Evolutionary conservation across 2,113 vertebrate species (phyloP), one percentile per base, ranked within the genome.

Genomic region (Tupaia chinensis): DNA sequence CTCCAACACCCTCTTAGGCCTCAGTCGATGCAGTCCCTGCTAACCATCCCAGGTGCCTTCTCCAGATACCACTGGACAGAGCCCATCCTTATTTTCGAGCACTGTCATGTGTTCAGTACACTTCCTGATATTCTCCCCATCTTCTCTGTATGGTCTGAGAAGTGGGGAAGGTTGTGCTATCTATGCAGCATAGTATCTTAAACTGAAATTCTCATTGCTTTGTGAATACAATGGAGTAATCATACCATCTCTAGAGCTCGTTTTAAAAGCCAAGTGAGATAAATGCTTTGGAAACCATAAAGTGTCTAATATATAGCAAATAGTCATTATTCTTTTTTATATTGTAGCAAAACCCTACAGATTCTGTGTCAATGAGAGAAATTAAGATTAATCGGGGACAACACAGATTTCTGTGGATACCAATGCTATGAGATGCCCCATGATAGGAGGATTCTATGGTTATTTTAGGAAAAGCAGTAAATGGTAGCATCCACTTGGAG

Each of bases 41-140:
- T 56, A 9, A 27, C 14, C 4, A 56, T 16, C 13, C 27, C 9
- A 11, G 25, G 3, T 0, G 1, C 13, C 54, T 1, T 29, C 3
- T 44, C 44, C 44, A 44, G 44, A 44, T 44, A 44, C 44, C 44
- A 44, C 78, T n/a, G 22, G 8, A 84, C 15, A 4, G 3, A 2
- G 10, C 4, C 76, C 0, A 1, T 27, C 56, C 61, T 20, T 54
- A 2, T 20, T 63, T 70, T 3, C 9, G 11, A 2, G 9, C 25
- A 25, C 2, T 2, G 3, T 15, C 14, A 0, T n/a, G 1, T 60
- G 44, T 14, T 29, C 15, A n/a, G 13, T 22, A 2, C 15, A 29
- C 8, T 44, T 7, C 8, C 63, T 15, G 32, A 58, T 12, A 9
- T 25, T 25, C 32, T 1, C 15, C 2, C 11, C 29, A 1, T 16